Base-by-base conservation (phyloP, 2,888 invertebrate species). In the Abrostola tripartita region DNA sequence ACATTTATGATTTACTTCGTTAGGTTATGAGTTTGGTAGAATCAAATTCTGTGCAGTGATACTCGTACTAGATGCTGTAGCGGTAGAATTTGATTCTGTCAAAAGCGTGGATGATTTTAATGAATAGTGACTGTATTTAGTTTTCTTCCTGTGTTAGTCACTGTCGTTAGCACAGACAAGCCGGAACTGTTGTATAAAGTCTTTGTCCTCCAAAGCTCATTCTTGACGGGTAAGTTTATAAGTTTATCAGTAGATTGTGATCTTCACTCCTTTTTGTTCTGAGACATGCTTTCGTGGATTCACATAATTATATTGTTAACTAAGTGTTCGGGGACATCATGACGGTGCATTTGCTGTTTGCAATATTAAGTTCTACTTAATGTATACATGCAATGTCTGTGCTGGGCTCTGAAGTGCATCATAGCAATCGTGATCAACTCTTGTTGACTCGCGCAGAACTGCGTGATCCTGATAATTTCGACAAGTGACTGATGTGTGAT, bases 211-310 rank as follows among this genome's bases (percentile, higher is more conserved):
- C 83, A 86, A 92, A 92, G 90, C 92, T 91, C 92, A 92, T 90
- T 91, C 89, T 86, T 81, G 79, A 86, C 83, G 85, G 85, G 79
- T 71, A 82, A 83, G 81, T 83, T 78, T 88, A 76, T 71, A 82
- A 83, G 81, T 83, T 78, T 88, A 76, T 89, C 88, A 91, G 90
- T 89, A 85, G 83, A 86, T 85, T 81, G 81, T 83, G 82, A 83
- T 89, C 84, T 89, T 90, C 90, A 91, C 87, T 92, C 90, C 64
- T 61, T 83, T 47, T 85, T 83, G 89, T 90, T 94, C 94, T 94
- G 94, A 94, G 94, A 94, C 94, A 94, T 94, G 94, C 94, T 94
- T 94, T 94, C 94, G 87, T 94, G 94, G 94, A 91, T 90, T 88
- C 83, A 88, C 82, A 67, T 47, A 53, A 38, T 70, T 68, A 44